A percentile compares a stretch with the other conserved stretches of the same genome.
These are phyloP conservation scores for Pagetopsis macropterus DNA, from an alignment of 2,797 vertebrate genomes.

Conservation along the genomic window DNA sequence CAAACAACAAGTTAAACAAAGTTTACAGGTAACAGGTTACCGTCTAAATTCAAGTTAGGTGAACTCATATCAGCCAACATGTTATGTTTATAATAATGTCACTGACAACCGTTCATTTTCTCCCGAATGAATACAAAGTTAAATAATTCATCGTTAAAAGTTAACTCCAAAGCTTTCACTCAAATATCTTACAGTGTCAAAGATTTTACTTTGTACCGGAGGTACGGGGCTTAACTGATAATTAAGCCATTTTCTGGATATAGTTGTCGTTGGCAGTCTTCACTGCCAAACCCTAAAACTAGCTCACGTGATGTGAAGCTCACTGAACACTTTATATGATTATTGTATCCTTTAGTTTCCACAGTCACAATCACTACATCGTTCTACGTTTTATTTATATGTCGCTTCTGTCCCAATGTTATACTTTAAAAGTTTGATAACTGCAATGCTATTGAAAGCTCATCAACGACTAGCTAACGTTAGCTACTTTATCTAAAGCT, in stretches of 20 bases:
- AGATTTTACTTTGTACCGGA: background rate
- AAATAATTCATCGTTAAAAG: background rate
- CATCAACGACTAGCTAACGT: background rate
- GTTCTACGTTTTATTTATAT: background rate
- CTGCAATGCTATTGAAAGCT: background rate
- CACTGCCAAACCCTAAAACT: background rate
- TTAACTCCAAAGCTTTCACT: background rate
- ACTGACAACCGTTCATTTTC: no score
- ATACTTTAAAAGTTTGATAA: background rate
- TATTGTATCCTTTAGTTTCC: no score
- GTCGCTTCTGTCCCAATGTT: no score
- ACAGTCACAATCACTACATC: background rate
- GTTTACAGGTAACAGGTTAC: background rate
- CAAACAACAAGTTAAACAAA: background rate
- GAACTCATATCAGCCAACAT: background rate
- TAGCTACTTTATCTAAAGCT: slow-evolving; percentile 2
- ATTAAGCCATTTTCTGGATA: background rate
- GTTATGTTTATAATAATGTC: background rate
- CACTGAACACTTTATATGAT: background rate
- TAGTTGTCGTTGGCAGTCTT: background rate
- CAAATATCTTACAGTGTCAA: background rate
- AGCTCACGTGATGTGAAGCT: no score
- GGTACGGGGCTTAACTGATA: no score
- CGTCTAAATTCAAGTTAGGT: background rate
- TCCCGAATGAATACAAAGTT: background rate